phyloP scores from a whole-genome alignment of 2,113 vertebrate species.

The Psilopsiagon aurifrons region DNA sequence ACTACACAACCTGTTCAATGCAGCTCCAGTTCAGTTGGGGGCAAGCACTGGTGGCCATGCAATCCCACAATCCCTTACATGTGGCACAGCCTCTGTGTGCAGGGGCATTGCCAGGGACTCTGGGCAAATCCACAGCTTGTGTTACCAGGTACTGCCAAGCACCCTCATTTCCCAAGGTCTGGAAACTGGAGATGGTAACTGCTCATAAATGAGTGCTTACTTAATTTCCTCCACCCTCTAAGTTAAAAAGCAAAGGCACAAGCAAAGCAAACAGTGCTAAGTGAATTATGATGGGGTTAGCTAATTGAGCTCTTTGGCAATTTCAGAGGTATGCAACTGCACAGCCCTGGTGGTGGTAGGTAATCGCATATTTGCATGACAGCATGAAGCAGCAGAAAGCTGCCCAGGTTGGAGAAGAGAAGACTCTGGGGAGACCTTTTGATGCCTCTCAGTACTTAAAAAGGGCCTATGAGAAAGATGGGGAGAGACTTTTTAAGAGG shows the following conservation, averaged over 20 bases:
- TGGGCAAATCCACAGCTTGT: neutral
- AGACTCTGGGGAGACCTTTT: neutral
- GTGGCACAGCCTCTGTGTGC: neutral
- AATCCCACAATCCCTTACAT: neutral
- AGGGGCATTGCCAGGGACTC: neutral
- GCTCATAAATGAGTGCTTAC: neutral
- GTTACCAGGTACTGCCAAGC: neutral
- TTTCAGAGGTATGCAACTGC: neutral
- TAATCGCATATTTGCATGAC: neutral
- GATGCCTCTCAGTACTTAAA: neutral
- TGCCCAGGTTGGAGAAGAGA: neutral
- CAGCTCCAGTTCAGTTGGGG: neutral
- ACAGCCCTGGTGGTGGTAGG: neutral
- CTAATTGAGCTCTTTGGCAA: slow-evolving; percentile 43
- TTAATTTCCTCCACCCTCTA: slow-evolving; percentile 15
- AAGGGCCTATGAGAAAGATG: neutral
- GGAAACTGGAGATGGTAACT: neutral
- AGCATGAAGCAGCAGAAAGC: neutral
- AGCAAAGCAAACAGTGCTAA: slow-evolving; percentile 11
- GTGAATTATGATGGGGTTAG: slow-evolving; percentile 5
- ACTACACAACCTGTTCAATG: neutral
- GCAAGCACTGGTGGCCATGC: fast-evolving
- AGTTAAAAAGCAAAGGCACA: slow-evolving; percentile 10
- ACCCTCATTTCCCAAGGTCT: neutral
- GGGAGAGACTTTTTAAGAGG: neutral